Percentiles rank a stretch among this genome's conserved stretches.
phyloP scores from a whole-genome alignment of 92 coral and sea anemone species.

The Ricordea florida region DNA sequence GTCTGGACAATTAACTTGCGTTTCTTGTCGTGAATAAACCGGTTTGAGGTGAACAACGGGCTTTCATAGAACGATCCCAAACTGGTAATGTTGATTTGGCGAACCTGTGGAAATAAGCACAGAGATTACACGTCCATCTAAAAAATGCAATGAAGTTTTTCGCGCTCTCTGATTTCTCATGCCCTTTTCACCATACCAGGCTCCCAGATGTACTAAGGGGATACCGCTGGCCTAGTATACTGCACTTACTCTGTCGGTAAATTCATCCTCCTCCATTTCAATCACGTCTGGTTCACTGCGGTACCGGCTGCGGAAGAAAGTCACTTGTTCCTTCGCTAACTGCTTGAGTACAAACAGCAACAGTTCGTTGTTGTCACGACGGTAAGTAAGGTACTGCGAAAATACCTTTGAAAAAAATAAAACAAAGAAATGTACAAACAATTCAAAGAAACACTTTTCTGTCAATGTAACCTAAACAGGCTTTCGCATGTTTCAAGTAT shows the following conservation, averaged over 20 bases:
- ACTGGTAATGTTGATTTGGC: constrained; percentile 89
- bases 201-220: background rate
- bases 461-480: no score
- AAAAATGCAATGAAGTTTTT: background rate
- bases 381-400: constrained; percentile 90
- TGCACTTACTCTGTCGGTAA: constrained; percentile 84
- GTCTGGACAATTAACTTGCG: constrained; percentile 90
- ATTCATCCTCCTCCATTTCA: constrained; percentile 92
- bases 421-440: background rate
- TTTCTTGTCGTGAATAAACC: constrained; percentile 94
- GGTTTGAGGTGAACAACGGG: constrained; percentile 75
- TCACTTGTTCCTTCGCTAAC: constrained; percentile 84
- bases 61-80: constrained; percentile 91
- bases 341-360: constrained; percentile 93
- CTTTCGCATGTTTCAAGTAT: no score
- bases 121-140: background rate
- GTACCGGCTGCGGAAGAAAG: constrained; percentile 85
- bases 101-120: constrained; percentile 59
- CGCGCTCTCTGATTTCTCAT: background rate
- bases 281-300: constrained; percentile 87
- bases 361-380: constrained; percentile 95
- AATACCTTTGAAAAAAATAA: constrained; percentile 70
- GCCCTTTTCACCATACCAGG: background rate
- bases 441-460: background rate
- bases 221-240: background rate